These are phyloP conservation scores for Aselliscus stoliczkanus DNA, from an alignment of 2,797 vertebrate genomes.

Conservation along the genomic window DNA sequence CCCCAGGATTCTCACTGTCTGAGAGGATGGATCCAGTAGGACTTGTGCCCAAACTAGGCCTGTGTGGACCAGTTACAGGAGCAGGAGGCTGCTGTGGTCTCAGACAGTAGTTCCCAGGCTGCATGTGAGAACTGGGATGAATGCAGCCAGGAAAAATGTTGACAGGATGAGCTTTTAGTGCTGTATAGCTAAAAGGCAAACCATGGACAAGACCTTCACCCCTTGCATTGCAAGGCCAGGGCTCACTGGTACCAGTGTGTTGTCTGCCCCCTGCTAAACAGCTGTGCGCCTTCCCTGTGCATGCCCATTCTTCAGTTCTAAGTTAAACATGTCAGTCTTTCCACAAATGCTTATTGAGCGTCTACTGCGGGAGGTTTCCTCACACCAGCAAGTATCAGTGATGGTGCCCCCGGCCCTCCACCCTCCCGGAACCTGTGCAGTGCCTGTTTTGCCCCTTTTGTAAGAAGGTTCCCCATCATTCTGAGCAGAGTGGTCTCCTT, in stretches of 20 bases:
- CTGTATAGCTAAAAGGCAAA: background rate
- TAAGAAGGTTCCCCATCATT: background rate
- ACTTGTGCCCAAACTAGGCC: background rate
- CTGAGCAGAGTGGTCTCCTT: background rate
- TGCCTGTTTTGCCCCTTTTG: background rate
- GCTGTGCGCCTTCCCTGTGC: background rate
- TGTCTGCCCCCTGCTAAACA: background rate
- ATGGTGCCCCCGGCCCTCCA: accelerated
- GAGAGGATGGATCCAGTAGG: background rate
- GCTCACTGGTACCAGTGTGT: background rate
- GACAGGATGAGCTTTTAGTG: background rate
- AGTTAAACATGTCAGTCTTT: background rate
- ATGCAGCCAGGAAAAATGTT: background rate
- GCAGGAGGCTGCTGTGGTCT: accelerated
- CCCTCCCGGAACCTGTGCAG: background rate
- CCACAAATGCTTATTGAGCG: background rate
- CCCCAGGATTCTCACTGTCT: background rate
- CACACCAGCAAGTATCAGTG: accelerated
- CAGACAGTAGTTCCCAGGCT: background rate
- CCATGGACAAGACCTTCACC: background rate
- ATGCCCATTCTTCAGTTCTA: background rate
- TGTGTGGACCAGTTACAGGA: background rate
- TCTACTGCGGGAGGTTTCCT: accelerated
- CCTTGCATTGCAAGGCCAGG: background rate
- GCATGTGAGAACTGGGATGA: background rate